These are phyloP conservation scores for Cnemophilus loriae DNA, from an alignment of 2,113 vertebrate species.

Conservation along the genomic window DNA sequence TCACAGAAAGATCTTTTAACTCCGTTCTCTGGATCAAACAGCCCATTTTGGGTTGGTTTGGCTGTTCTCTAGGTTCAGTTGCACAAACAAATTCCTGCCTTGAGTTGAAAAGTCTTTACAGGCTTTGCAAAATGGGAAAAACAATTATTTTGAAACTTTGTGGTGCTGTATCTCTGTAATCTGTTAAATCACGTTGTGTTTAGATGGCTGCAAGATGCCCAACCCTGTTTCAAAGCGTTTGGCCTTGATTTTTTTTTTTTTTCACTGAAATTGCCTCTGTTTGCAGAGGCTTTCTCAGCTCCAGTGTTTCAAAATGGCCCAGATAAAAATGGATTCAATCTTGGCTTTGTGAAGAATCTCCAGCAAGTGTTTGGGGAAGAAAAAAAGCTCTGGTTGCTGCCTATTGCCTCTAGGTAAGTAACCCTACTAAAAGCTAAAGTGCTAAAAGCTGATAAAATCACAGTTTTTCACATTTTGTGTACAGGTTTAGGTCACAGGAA, in stretches of 20 bases:
- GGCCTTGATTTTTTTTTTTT: not conserved
- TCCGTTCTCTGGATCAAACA: not conserved
- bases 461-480: not conserved
- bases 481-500: not conserved
- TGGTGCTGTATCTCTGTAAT: not conserved
- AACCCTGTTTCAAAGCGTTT: not conserved
- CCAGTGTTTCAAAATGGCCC: constrained; percentile 89
- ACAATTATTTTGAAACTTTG: not conserved
- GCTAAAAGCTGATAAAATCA: not conserved
- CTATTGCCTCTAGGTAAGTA: constrained; percentile 86
- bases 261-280: not conserved
- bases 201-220: not conserved
- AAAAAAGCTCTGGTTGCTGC: constrained; percentile 88
- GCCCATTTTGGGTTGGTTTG: not conserved
- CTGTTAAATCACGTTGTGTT: not conserved
- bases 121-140: not conserved
- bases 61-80: not conserved
- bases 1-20: not conserved
- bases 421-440: not conserved
- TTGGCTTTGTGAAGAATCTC: constrained; percentile 86
- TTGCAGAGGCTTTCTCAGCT: constrained; percentile 91
- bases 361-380: constrained; percentile 93
- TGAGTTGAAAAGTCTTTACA: not conserved
- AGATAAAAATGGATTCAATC: constrained; percentile 93
- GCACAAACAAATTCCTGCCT: not conserved